Base-by-base conservation (phyloP, 1,140 invertebrate species). In the Caerostris darwini region DNA sequence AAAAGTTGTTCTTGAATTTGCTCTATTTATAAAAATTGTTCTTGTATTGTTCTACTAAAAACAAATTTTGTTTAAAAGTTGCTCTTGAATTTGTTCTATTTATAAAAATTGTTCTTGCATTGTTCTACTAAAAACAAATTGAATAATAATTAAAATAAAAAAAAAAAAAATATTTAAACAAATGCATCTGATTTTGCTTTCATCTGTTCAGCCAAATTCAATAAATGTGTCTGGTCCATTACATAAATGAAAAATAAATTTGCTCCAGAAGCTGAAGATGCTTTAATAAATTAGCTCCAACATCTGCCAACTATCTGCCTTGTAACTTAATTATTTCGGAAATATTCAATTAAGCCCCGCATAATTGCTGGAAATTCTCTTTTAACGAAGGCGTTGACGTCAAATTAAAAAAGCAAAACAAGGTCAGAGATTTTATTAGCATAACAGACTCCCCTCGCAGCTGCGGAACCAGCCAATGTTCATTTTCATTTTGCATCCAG, bases 261-360 rank as follows among this genome's bases (percentile, higher is more conserved):
- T 77, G 5, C 50, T 12, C 7, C 34, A 34, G 8, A 19, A 58
- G 14, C n/a, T 10, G 5, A 83, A 34, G 54, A 19, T 8, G n/a
- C 54, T 56, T 56, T 83, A 83, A 83, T 83, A 34, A 83, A 83
- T 57, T 83, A 83, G 54, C 82, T 17, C 7, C 17, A 17, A n/a
- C 82, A 83, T 83, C 56, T 83, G 82, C 82, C 56, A 83, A 56
- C 82, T 57, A 34, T 83, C 82, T 58, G 8, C n/a, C 54, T 56
- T n/a, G 82, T 83, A 83, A 83, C 56, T 83, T 83, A 83, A 83
- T 83, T 83, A 83, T 83, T 83, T 58, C 82, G 56, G 82, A 58
- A 83, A 83, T 83, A 83, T 83, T 83, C 82, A 83, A 83, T 83
- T 83, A 83, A 58, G 82, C 82, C 56, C 7, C 82, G 82, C 53